A percentile compares a stretch with the other conserved stretches of the same genome.
Evolutionary conservation across 2,888 invertebrate species (phyloP).

Genomic region (Rhynchonema sp.): DNA sequence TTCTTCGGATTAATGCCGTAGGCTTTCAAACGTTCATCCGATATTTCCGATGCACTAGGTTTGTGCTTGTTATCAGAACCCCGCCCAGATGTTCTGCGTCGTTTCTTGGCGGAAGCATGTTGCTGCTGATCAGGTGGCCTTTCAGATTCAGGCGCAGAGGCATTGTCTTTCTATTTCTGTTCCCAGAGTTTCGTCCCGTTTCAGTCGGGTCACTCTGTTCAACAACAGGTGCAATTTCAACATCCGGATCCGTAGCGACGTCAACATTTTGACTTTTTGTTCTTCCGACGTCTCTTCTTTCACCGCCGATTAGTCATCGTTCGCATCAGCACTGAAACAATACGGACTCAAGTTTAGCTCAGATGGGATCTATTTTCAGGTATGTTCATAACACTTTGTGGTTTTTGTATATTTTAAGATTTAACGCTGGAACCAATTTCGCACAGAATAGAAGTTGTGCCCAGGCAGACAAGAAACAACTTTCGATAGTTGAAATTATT

Average conservation of each 20-base stretch:
- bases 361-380: too few species aligned
- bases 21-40: conserved; percentile 63
- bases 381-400: too few species aligned
- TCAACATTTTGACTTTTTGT: not conserved
- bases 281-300: not conserved
- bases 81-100: too few species aligned
- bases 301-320: not conserved
- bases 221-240: not conserved
- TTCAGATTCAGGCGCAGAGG: conserved; percentile 11
- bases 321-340: not conserved
- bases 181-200: not conserved
- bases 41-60: conserved; percentile 31
- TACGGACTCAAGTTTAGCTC: not conserved
- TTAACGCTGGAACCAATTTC: too few species aligned
- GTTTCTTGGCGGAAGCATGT: too few species aligned
- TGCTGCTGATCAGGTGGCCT: too few species aligned
- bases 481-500: too few species aligned
- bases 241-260: too few species aligned
- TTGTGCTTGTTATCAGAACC: too few species aligned
- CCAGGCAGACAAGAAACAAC: too few species aligned
- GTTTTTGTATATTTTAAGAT: too few species aligned
- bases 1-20: conserved; percentile 81
- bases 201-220: not conserved
- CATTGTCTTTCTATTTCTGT: conserved; percentile 11
- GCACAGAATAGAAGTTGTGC: not conserved